Evolutionary conservation across 2,113 vertebrate genomes (phyloP), one percentile per base, ranked within the genome.

Genomic region (Crotalus helleri): DNA sequence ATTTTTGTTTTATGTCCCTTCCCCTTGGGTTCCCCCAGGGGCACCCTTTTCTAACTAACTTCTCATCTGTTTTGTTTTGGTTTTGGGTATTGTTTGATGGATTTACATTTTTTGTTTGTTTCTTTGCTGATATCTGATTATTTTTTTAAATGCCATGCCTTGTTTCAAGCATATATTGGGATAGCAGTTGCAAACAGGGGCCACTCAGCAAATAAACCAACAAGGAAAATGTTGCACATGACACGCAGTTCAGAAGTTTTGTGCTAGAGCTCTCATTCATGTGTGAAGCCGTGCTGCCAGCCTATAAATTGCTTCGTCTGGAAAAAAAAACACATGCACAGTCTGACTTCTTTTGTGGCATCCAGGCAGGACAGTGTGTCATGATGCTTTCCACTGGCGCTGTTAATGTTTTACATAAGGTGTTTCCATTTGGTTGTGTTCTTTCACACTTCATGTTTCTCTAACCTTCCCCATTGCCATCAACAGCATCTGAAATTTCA

Each of bases 381-480:
- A 5, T 64, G 8, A 24, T 92, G 55, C 55, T 88, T 64, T n/a
- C 46, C 46, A 54, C 11, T 92, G 91, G 85, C 1, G 15, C 46
- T 46, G 33, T 88, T 64, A 87, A 87, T 88, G 46, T 64, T 87
- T 61, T 64, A 92, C 58, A 87, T 23, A 64, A 61, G 91, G 46
- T 87, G 51, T 92, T 92, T 87, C 58, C 85, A 64, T 92, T 54
- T 64, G 85, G 58, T 92, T 92, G 85, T 29, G 23, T 92, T 53
- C 58, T 64, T 88, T 92, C 85, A 87, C 91, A 64, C 44, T 61
- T 92, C 44, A 53, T 87, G 58, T 88, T 64, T 49, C 58, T 64
- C 57, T 55, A 9, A 87, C 39, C 59, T 46, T 33, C 44, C 39
- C 44, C 0, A 53, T 92, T 87, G 91, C 57, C 87, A 64, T 64